Base-by-base conservation (phyloP, 2,113 vertebrate genomes). In the Brachyistius frenatus region DNA sequence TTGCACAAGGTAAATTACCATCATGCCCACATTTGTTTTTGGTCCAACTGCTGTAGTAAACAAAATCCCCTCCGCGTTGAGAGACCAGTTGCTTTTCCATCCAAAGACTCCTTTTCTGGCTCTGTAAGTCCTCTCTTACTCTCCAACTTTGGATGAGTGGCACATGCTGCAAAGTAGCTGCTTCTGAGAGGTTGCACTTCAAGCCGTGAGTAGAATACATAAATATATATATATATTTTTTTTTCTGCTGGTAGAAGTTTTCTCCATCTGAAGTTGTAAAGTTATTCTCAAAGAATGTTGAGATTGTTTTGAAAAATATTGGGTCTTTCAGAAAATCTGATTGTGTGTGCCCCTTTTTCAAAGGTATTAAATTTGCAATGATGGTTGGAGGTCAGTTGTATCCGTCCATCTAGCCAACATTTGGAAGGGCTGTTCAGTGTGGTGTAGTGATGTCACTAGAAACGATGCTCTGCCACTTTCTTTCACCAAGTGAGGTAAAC, bases 1-100 rank as follows among this genome's bases (percentile, higher is more conserved):
- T 53, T 46, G 13, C 60, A 47, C 49, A 54, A 46, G 31, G n/a
- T 54, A 30, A 52, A 75, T 73, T 33, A 0, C 35, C 7, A 5
- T 60, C 2, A 64, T 52, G 35, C 31, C 58, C 15, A 39, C 44
- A 72, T 68, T 56, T 68, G 7, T 78, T 72, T 78, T 72, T 49
- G n/a, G 32, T 23, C 11, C 6, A 66, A 36, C 50, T 33, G 6
- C 64, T 33, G n/a, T 73, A 30, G 47, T 31, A 35, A 62, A 68
- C 64, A 61, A 47, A 73, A 61, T 65, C 66, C 30, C 5, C 30
- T 4, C 36, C 47, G 44, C 31, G 9, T n/a, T 55, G 41, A 67
- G 5, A 61, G 7, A 56, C 8, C 3, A 16, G 16, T 30, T 63
- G 36, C 14, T 47, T 53, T 53, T 57, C 15, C 35, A 7, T 11